Evolutionary conservation across 2,888 invertebrate species (phyloP).

Genomic region (Cataglyphis rosenhaueri): DNA sequence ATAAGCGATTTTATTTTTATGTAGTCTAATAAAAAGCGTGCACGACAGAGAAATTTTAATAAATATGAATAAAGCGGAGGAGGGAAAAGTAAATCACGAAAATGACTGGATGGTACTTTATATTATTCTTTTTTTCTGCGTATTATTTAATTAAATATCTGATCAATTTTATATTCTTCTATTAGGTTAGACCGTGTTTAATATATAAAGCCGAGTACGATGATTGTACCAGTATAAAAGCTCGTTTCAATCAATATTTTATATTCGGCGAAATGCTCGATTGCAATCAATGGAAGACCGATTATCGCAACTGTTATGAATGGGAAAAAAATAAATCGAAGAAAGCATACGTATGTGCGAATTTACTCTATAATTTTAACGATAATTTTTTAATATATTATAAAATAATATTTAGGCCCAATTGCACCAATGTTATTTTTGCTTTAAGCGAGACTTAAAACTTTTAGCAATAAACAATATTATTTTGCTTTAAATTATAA

Average conservation of each 20-base stretch:
- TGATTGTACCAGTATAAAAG: constrained; percentile 92
- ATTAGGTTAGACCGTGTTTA: constrained; percentile 92
- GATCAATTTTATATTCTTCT: constrained; percentile 59
- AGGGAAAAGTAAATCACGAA: background rate
- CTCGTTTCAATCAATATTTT: constrained; percentile 95
- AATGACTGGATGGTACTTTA: constrained; percentile 68
- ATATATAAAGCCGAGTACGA: constrained; percentile 93
- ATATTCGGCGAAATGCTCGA: constrained; percentile 90
- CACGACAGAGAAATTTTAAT: background rate
- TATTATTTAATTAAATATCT: background rate
- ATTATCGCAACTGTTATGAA: constrained; percentile 91
- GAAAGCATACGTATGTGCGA: constrained; percentile 89
- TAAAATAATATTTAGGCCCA: background rate
- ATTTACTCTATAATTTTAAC: background rate
- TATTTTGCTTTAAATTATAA: no score
- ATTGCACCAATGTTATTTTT: no score
- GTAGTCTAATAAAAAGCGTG: background rate
- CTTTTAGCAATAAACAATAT: no score
- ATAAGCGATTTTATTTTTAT: background rate
- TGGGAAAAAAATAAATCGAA: constrained; percentile 89
- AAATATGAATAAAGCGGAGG: constrained; percentile 15
- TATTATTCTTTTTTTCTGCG: background rate
- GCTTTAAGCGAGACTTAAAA: no score
- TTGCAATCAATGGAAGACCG: constrained; percentile 93
- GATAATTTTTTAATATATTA: no score